phyloP scores from a whole-genome alignment of 2,113 vertebrate genomes.

The Ceyx melanurus region DNA sequence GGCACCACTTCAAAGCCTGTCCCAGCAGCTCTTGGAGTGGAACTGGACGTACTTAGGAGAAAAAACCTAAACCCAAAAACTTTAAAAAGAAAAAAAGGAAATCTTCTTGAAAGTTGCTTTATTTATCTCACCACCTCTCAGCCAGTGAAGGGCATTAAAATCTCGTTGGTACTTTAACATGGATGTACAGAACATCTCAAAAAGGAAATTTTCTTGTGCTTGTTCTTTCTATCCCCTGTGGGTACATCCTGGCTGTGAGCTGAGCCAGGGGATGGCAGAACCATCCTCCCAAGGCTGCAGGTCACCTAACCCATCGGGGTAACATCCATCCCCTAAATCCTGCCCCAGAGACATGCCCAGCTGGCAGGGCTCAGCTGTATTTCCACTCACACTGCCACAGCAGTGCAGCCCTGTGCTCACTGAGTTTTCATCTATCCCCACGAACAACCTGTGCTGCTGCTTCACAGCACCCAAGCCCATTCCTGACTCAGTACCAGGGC shows the following conservation, averaged over 20 bases:
- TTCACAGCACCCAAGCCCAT: neutral
- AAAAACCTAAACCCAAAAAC: too few relatives aligned
- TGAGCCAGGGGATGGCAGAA: neutral
- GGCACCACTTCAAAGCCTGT: fast-evolving
- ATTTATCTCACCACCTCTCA: neutral
- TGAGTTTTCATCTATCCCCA: neutral
- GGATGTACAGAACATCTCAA: neutral
- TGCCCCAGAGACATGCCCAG: fast-evolving
- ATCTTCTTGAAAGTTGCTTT: neutral
- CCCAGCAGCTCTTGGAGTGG: neutral
- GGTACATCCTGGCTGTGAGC: neutral
- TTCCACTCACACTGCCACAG: neutral
- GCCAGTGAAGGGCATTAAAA: neutral
- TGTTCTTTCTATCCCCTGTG: neutral
- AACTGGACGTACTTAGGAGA: neutral
- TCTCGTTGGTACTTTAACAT: neutral
- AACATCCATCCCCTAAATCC: neutral
- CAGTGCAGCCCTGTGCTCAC: neutral
- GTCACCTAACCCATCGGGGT: neutral
- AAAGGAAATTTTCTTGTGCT: neutral
- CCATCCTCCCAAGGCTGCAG: fast-evolving
- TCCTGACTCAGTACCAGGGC: neutral
- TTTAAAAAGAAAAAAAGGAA: too few relatives aligned
- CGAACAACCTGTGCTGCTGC: fast-evolving
- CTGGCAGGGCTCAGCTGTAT: neutral